Conservation (phyloP, 2,797 vertebrate species). For the Sebastiscus tertius region DNA sequence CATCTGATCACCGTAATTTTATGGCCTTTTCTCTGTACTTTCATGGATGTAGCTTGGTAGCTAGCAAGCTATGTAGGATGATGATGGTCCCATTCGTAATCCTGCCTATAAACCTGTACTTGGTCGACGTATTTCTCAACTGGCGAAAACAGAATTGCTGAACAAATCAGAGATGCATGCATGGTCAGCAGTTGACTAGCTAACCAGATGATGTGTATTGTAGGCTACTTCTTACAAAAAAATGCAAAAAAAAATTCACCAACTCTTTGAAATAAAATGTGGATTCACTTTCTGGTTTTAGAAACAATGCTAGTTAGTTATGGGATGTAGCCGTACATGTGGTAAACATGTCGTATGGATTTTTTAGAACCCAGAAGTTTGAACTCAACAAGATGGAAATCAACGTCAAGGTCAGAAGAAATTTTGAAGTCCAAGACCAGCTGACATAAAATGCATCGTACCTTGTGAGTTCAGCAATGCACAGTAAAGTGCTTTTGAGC, state of each 20-base stretch:
- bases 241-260: background rate
- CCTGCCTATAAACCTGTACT: too few relatives aligned
- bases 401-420: background rate
- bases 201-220: background rate
- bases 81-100: too few relatives aligned
- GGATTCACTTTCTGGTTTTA: background rate
- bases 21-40: too few relatives aligned
- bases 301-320: background rate
- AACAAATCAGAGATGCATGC: background rate
- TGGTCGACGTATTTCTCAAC: too few relatives aligned
- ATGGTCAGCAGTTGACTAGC: background rate
- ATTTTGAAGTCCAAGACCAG: background rate
- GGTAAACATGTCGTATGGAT: background rate
- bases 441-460: conserved; percentile 3
- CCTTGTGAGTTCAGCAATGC: background rate
- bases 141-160: too few relatives aligned
- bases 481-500: conserved; percentile 40
- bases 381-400: background rate
- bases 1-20: too few relatives aligned
- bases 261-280: background rate
- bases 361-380: background rate
- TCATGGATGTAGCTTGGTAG: too few relatives aligned
- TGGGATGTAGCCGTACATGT: background rate
- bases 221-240: background rate
- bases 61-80: too few relatives aligned